A percentile compares a stretch with the other conserved stretches of the same genome.
These are phyloP conservation scores for Coracias cyanogaster DNA, from an alignment of 2,797 vertebrate genomes.

Conservation along the genomic window DNA sequence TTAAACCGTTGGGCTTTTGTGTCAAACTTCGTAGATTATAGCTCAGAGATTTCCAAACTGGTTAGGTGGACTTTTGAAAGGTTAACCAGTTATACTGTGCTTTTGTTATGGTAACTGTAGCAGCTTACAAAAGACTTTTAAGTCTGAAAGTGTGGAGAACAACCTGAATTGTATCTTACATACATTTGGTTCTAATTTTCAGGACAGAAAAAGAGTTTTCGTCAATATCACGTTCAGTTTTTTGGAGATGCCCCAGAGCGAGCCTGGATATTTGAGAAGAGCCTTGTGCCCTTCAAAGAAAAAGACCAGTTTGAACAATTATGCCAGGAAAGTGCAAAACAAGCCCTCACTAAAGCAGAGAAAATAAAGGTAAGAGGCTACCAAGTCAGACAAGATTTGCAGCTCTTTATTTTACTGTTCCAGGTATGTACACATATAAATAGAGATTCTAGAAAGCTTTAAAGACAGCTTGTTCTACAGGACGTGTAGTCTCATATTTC, in stretches of 20 bases:
- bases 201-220: slow-evolving; percentile 84
- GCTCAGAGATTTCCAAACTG: not conserved
- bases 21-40: not conserved
- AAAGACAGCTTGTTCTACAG: not conserved
- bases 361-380: slow-evolving; percentile 87
- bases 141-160: not conserved
- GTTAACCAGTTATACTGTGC: not conserved
- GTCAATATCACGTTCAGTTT: slow-evolving; percentile 96
- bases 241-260: slow-evolving; percentile 95
- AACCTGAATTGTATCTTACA: not conserved
- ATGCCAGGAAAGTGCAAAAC: slow-evolving; percentile 86
- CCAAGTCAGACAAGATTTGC: not conserved
- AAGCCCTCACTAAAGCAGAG: slow-evolving; percentile 80
- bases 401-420: not conserved
- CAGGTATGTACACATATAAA: not conserved
- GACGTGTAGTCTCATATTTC: not conserved
- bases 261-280: slow-evolving; percentile 97
- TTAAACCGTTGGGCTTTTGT: not conserved
- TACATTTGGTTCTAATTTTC: slow-evolving; percentile 32
- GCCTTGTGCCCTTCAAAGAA: slow-evolving; percentile 90
- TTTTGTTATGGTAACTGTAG: not conserved
- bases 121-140: not conserved
- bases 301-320: slow-evolving; percentile 92
- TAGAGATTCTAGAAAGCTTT: not conserved
- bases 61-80: not conserved